Percentiles rank a stretch among this genome's conserved stretches.
These are phyloP conservation scores for Delia radicum DNA, from an alignment of 1,140 invertebrate genomes.

Conservation along the genomic window DNA sequence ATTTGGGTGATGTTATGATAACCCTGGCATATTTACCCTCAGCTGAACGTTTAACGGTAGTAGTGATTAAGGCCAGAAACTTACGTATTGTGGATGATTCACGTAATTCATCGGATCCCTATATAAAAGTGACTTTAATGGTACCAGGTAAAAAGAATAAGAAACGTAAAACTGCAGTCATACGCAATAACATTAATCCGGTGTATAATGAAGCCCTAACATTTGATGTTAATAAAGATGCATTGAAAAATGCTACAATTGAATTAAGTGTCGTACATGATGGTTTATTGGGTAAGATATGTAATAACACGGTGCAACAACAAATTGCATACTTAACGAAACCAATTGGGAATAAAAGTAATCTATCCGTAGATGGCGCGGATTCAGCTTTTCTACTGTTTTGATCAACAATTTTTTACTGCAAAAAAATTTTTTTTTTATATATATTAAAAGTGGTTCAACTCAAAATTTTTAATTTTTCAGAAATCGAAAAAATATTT, in stretches of 20 bases:
- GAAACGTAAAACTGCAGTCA: constrained; percentile 88
- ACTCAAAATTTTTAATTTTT: no score
- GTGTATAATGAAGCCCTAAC: constrained; percentile 87
- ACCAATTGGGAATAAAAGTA: no score
- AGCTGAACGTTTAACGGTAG: constrained; percentile 68
- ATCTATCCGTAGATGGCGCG: no score
- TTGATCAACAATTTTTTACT: no score
- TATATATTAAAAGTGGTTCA: no score
- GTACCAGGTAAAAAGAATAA: constrained; percentile 77
- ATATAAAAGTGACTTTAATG: constrained; percentile 80
- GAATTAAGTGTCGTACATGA: constrained; percentile 61
- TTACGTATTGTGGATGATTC: constrained; percentile 61
- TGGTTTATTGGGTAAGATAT: constrained; percentile 55
- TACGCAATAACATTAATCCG: constrained; percentile 79
- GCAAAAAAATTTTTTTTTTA: no score
- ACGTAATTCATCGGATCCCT: constrained; percentile 68
- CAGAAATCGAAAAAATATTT: no score
- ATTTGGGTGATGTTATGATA: constrained; percentile 68
- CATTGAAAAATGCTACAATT: constrained; percentile 58
- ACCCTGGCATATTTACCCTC: constrained; percentile 67
- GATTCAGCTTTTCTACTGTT: no score
- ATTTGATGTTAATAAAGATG: constrained; percentile 72
- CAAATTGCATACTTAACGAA: no score
- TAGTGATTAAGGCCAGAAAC: constrained; percentile 68
- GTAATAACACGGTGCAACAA: no score